Evolutionary conservation across 2,888 invertebrate species (phyloP).

Genomic region (Sminthurinus aureus): DNA sequence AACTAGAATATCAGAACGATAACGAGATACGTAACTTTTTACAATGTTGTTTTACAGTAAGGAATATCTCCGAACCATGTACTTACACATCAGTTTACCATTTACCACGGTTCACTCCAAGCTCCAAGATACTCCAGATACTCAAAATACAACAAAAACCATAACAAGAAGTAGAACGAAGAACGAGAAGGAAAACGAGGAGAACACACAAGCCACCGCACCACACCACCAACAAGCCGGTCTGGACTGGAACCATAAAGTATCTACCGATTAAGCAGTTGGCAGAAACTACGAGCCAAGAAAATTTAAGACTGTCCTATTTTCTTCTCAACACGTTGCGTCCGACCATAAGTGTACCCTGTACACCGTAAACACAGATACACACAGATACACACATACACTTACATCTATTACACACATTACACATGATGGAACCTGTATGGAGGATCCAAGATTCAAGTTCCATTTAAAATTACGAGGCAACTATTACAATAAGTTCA

Average conservation of each 20-base stretch:
- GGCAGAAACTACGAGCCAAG: conserved; percentile 23
- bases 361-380: background rate
- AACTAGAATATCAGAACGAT: background rate
- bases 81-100: conserved; percentile 20
- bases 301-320: conserved; percentile 29
- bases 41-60: background rate
- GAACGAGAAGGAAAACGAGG: background rate
- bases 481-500: conserved; percentile 9
- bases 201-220: background rate
- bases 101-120: too few species aligned
- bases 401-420: background rate
- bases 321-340: background rate
- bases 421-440: too few species aligned
- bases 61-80: background rate
- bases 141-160: too few species aligned
- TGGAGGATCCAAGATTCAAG: background rate
- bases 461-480: background rate
- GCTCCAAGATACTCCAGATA: too few species aligned
- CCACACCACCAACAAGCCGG: conserved; percentile 4
- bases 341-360: background rate
- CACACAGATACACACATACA: background rate
- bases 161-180: too few species aligned
- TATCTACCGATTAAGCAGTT: conserved; percentile 28
- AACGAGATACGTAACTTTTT: background rate
- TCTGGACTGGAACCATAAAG: conserved; percentile 19